Conservation (phyloP, 1,140 invertebrate species). For the Ceratosolen solmsi region DNA sequence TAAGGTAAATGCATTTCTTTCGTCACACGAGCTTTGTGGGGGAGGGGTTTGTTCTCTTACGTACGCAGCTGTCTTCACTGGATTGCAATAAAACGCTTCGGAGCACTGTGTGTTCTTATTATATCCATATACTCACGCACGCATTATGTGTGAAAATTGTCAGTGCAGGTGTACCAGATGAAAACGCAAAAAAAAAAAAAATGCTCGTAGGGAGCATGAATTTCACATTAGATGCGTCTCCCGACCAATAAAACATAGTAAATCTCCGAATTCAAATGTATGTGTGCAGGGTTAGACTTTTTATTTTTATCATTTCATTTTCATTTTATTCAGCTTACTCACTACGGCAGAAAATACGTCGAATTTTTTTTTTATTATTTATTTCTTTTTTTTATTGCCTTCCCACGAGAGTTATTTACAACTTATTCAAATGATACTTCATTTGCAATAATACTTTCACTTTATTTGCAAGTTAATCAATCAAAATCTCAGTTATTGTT, state of each 20-base stretch:
- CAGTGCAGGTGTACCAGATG: conserved; percentile 18
- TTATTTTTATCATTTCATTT: background rate
- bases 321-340: conserved; percentile 1
- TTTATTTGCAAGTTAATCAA: too few species aligned
- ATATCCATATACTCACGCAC: background rate
- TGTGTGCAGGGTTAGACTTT: background rate
- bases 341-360: background rate
- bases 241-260: conserved; percentile 48
- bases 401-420: background rate
- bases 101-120: conserved; percentile 26
- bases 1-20: conserved; percentile 25
- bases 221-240: conserved; percentile 52
- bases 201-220: conserved; percentile 50
- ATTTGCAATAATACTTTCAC: background rate
- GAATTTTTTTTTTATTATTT: background rate
- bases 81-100: conserved; percentile 30
- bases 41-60: conserved; percentile 16
- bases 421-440: background rate
- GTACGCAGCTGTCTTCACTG: conserved; percentile 12
- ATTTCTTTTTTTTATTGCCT: background rate
- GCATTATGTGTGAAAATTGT: conserved; percentile 48
- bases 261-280: conserved; percentile 45
- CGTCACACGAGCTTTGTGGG: background rate
- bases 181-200: conserved; percentile 42
- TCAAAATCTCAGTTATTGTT: too few species aligned